phyloP scores from a whole-genome alignment of 1,140 invertebrate genomes.

The Papilio polyxenes region DNA sequence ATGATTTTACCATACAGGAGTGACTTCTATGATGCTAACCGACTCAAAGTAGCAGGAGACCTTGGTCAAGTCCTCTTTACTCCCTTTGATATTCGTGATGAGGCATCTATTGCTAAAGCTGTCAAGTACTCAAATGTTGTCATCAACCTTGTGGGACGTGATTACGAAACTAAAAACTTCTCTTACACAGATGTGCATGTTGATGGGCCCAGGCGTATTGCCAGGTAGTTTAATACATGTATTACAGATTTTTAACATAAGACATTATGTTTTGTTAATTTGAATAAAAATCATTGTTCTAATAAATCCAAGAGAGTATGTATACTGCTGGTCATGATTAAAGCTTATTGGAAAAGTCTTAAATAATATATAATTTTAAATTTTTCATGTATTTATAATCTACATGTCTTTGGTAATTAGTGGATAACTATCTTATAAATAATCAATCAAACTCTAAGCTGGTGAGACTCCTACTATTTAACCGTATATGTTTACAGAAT shows the following conservation, averaged over 20 bases:
- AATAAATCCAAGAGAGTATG: neutral
- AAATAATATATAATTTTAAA: neutral
- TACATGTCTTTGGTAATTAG: no score
- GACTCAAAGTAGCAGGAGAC: slow-evolving; percentile 93
- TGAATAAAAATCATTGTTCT: neutral
- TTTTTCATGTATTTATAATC: no score
- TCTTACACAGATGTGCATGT: slow-evolving; percentile 91
- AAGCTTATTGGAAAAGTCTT: neutral
- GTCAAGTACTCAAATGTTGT: slow-evolving; percentile 98
- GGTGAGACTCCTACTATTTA: neutral
- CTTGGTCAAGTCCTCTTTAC: slow-evolving; percentile 97
- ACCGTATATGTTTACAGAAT: slow-evolving; percentile 77
- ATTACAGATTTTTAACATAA: neutral
- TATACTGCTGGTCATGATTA: neutral
- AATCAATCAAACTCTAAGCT: neutral
- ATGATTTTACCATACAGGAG: slow-evolving; percentile 95
- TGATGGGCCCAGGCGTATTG: slow-evolving; percentile 86
- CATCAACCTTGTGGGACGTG: slow-evolving; percentile 95
- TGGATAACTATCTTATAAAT: neutral
- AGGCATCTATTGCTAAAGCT: slow-evolving; percentile 92
- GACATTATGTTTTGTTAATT: no score
- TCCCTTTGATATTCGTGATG: slow-evolving; percentile 92
- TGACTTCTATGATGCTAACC: slow-evolving; percentile 89
- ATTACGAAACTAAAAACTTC: slow-evolving; percentile 96
- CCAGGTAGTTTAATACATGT: slow-evolving; percentile 75